phyloP scores from a whole-genome alignment of 2,113 vertebrate species.

The Strigops habroptila region DNA sequence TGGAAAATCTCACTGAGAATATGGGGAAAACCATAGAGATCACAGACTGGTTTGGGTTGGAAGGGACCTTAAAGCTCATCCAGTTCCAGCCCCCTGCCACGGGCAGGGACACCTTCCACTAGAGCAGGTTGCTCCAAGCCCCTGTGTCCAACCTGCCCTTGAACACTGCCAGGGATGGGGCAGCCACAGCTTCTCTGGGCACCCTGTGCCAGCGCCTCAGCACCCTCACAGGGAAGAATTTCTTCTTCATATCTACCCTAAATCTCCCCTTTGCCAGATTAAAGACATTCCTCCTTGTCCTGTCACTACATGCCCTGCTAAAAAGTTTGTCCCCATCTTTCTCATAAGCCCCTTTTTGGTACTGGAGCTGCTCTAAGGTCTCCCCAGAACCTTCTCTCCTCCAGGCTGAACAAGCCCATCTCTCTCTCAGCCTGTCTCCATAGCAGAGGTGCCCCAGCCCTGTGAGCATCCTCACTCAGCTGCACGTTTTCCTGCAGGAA shows the following conservation, averaged over 20 bases:
- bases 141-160: neutral
- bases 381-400: neutral
- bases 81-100: neutral
- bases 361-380: neutral
- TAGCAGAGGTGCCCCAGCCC: neutral
- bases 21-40: neutral
- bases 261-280: neutral
- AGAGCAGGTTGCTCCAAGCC: no score
- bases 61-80: neutral
- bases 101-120: no score
- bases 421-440: neutral
- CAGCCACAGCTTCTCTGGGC: neutral
- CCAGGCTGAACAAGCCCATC: neutral
- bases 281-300: neutral
- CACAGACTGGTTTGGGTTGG: neutral
- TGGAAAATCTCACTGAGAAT: neutral
- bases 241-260: neutral
- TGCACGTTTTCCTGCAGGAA: slow-evolving; percentile 70
- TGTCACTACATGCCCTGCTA: neutral
- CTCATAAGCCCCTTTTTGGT: neutral
- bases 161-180: neutral
- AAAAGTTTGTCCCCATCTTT: neutral
- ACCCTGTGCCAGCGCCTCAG: neutral
- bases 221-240: neutral
- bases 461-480: neutral